Evolutionary conservation across 1,140 invertebrate genomes (phyloP), one percentile per base, ranked within the genome.

Genomic region (Whitmania pigra): DNA sequence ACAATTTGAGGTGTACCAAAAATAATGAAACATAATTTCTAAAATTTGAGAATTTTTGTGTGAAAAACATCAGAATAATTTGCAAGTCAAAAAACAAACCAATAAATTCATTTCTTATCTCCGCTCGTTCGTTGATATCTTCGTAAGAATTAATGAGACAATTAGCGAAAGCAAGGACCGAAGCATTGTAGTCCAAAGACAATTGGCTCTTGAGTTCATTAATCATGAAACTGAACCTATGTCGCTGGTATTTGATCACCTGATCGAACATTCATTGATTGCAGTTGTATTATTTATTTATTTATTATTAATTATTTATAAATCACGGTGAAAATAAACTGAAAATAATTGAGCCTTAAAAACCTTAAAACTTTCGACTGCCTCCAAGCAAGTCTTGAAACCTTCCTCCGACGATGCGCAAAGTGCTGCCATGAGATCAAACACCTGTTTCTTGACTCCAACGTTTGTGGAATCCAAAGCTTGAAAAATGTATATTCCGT

Each of bases 391-490:
- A 53, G 83, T 75, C 29, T 77, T 72, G 72, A 85, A 83, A 11
- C 85, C 85, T 22, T 83, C 78, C 13, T 74, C 67, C 7, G 83
- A 85, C 76, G 84, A 85, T 40, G 85, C 79, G 74, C 82, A 84
- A 3, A 86, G 75, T 0, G 84, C 85, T 55, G 83, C 83, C 29
- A 86, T 76, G 6, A 86, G 76, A 71, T 86, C 85, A 68, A 85
- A 83, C 25, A 85, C 81, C 77, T 85, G 84, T 53, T 85, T 83
- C 77, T 85, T 86, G n/a, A 85, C 82, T 72, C 81, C 81, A 7
- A 80, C 79, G 77, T 85, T 85, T 27, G 78, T 78, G 13, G 83
- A 82, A 57, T 80, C 79, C 66, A 86, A 73, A 53, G 83, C 85
- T 86, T 78, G 29, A 79, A 82, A 68, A 74, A 76, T 72, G n/a